Evolutionary conservation across 64 coral and sea anemone genomes (phyloP).

Genomic region (Pocillopora verrucosa): DNA sequence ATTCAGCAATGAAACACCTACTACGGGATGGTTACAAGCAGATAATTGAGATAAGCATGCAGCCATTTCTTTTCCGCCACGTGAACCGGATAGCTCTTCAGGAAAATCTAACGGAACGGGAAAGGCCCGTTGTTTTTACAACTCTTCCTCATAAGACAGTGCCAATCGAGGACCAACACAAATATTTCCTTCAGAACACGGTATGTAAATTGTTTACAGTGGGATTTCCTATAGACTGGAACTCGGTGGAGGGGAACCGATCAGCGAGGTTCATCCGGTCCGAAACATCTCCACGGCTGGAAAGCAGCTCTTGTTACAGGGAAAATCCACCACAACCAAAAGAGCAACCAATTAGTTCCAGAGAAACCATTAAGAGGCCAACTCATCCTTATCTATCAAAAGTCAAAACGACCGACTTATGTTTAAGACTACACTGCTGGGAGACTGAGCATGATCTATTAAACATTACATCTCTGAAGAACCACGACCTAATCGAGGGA

Average conservation of each 20-base stretch:
- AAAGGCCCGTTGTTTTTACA: slow-evolving; percentile 15
- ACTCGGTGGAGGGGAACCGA: slow-evolving; percentile 30
- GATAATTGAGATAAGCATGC: slow-evolving; percentile 69
- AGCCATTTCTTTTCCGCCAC: slow-evolving; percentile 59
- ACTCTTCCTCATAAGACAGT: slow-evolving; percentile 51
- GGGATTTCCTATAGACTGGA: slow-evolving; percentile 59
- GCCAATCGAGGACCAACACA: slow-evolving; percentile 42
- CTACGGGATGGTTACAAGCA: slow-evolving; percentile 53
- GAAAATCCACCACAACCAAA: not conserved
- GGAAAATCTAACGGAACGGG: not conserved
- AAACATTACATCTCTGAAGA: slow-evolving; percentile 40
- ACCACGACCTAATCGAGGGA: slow-evolving; percentile 52
- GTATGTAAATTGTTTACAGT: slow-evolving; percentile 35
- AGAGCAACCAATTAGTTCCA: not conserved
- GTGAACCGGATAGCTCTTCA: slow-evolving; percentile 52
- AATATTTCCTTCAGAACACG: slow-evolving; percentile 55
- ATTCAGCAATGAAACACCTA: slow-evolving; percentile 34
- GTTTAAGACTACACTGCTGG: slow-evolving; percentile 55
- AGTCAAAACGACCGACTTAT: not conserved
- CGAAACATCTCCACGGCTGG: slow-evolving; percentile 55
- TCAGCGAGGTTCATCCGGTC: slow-evolving; percentile 52
- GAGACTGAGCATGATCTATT: slow-evolving; percentile 59
- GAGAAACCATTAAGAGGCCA: not conserved
- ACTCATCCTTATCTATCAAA: slow-evolving; percentile 50
- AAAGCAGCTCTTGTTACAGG: slow-evolving; percentile 63